Evolutionary conservation across 2,113 vertebrate genomes (phyloP), one percentile per base, ranked within the genome.

Genomic region (Chelonoidis abingdonii): DNA sequence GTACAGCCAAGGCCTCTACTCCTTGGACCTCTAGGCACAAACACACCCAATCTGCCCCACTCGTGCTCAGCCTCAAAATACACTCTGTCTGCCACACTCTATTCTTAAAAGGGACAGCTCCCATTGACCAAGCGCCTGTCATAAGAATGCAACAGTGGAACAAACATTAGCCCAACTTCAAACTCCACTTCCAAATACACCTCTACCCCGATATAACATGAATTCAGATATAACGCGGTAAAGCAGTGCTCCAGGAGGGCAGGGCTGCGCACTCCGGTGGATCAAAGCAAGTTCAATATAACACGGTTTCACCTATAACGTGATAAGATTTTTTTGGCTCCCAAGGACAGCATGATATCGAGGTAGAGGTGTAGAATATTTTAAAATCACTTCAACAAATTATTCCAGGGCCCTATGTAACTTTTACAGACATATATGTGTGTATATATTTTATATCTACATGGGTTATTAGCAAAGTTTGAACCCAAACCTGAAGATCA

Each of bases 21-120:
- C 47, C 90, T 16, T n/a, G 35, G 35, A 69, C 62, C 62, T 86
- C 65, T 86, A 19, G n/a, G 27, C 83, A 92, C 80, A 62, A 47
- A 11, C 19, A 5, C 0, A 0, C 84, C 24, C n/a, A 29, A 44
- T 17, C 12, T 57, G 65, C 19, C 29, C 24, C 31, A 50, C 12
- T 3, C 7, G 31, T 29, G 10, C 8, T 5, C 1, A 38, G 35
- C 8, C 25, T 50, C 83, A 69, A 13, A 13, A 75, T 21, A 22
- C 22, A 25, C 19, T 87, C 2, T 54, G 10, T 31, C 72, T 93
- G 41, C 44, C 16, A 25, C 41, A 89, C 13, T 29, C 38, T 65
- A 16, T 69, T 9, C 83, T 88, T 82, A 5, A 50, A 54, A 59
- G 44, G 16, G 11, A 35, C 1, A 49, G 10, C 56, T 85, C 25